These are phyloP conservation scores for Tamandua tetradactyla DNA, from an alignment of 2,797 vertebrate species.

Conservation along the genomic window DNA sequence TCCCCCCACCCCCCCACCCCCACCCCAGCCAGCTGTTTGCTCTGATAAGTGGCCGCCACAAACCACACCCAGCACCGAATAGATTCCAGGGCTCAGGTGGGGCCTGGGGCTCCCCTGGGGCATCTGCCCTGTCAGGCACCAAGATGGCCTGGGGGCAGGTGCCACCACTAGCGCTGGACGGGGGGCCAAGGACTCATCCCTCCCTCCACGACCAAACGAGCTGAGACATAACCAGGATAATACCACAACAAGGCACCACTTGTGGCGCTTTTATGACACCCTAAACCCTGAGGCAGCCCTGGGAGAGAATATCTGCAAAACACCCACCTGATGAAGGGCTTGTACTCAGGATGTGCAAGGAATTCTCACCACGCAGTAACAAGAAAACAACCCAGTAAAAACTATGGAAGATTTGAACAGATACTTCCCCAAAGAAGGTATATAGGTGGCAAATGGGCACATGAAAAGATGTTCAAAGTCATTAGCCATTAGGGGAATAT, in stretches of 20 bases:
- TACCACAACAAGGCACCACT: neutral
- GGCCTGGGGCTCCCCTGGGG: neutral
- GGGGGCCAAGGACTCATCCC: neutral
- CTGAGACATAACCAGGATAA: neutral
- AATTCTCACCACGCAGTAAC: neutral
- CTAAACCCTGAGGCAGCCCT: constrained; percentile 7
- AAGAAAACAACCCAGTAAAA: constrained; percentile 29
- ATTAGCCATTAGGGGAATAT: neutral
- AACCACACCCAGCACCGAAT: neutral
- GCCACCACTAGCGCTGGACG: neutral
- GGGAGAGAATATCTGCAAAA: constrained; percentile 18
- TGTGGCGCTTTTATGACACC: neutral
- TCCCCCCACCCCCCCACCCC: no score
- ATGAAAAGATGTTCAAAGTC: neutral
- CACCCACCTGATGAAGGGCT: neutral
- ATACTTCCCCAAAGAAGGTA: neutral
- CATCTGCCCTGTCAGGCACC: neutral
- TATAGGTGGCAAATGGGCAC: neutral
- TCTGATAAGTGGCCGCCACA: constrained; percentile 62
- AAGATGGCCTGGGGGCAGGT: neutral
- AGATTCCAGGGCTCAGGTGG: accelerated
- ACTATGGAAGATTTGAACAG: neutral
- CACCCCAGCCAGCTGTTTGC: constrained; percentile 42
- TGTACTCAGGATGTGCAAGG: neutral
- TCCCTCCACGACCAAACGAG: neutral